Percentiles rank a stretch among this genome's conserved stretches.
These are phyloP conservation scores for Pyrocephalus nanus DNA, from an alignment of 2,797 vertebrate genomes.

Conservation along the genomic window DNA sequence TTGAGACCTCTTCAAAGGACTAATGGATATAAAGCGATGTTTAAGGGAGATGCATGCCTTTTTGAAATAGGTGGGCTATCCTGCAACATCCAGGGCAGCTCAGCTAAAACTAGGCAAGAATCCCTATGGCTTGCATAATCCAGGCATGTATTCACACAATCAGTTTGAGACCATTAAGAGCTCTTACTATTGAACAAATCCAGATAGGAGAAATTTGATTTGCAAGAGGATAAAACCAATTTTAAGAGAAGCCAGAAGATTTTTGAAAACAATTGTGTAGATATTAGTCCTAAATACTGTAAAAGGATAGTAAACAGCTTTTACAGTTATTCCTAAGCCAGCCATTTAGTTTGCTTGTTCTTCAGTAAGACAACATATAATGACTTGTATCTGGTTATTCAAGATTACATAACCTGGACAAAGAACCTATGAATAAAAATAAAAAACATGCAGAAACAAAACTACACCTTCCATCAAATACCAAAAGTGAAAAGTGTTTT, in stretches of 20 bases:
- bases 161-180: not conserved
- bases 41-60: not conserved
- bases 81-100: not conserved
- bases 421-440: not conserved
- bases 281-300: not conserved
- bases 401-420: not conserved
- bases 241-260: not conserved
- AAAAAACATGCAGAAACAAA: not conserved
- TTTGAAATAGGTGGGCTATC: not conserved
- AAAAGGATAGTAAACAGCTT: not conserved
- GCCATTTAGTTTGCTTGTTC: not conserved
- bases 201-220: constrained; percentile 2
- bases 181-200: not conserved
- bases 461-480: not conserved
- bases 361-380: not conserved
- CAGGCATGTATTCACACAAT: not conserved
- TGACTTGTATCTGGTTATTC: not conserved
- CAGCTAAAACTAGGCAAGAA: not conserved
- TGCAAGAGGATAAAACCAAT: not conserved
- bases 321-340: not conserved
- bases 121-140: not conserved
- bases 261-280: not conserved
- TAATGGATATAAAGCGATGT: not conserved
- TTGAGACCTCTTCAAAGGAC: not conserved
- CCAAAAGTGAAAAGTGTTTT: not conserved